phyloP scores from a whole-genome alignment of 2,888 invertebrate genomes.

The Stenolophus ochropezus region DNA sequence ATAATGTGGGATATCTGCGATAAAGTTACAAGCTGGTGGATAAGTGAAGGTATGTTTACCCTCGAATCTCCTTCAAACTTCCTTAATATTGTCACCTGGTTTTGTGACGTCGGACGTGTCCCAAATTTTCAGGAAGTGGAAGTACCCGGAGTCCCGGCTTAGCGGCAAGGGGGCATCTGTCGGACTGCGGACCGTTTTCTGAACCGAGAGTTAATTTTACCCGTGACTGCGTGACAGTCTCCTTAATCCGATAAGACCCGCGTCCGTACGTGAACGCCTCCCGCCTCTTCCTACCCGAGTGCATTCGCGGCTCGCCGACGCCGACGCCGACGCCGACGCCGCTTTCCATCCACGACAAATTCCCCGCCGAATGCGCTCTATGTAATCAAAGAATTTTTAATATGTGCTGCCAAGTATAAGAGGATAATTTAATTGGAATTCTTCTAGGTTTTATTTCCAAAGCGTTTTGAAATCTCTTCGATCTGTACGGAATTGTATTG shows the following conservation, averaged over 20 bases:
- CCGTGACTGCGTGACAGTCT: constrained; percentile 67
- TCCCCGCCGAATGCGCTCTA: constrained; percentile 9
- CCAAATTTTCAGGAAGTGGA: neutral
- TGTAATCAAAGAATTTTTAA: constrained; percentile 48
- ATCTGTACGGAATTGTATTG: constrained; percentile 25
- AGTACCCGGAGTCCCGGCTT: too few relatives aligned
- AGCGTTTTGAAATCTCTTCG: constrained; percentile 18
- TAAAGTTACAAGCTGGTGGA: neutral
- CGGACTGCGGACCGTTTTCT: constrained; percentile 48
- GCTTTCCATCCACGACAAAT: constrained; percentile 50
- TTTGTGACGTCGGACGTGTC: neutral
- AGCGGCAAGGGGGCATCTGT: constrained; percentile 16
- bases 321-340: neutral
- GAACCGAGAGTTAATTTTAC: constrained; percentile 67
- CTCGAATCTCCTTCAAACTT: neutral
- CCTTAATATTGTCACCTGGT: neutral
- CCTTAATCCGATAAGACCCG: constrained; percentile 68
- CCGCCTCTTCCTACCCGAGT: too few relatives aligned
- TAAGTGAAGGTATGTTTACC: neutral
- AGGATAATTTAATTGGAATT: constrained; percentile 42
- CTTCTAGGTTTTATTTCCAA: constrained; percentile 26
- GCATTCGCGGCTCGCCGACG: neutral
- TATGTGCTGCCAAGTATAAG: constrained; percentile 21
- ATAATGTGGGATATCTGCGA: neutral
- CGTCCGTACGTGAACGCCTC: constrained; percentile 53